These are phyloP conservation scores for Hapalemur alaotrensis DNA, from an alignment of 2,797 vertebrate species.

Conservation along the genomic window DNA sequence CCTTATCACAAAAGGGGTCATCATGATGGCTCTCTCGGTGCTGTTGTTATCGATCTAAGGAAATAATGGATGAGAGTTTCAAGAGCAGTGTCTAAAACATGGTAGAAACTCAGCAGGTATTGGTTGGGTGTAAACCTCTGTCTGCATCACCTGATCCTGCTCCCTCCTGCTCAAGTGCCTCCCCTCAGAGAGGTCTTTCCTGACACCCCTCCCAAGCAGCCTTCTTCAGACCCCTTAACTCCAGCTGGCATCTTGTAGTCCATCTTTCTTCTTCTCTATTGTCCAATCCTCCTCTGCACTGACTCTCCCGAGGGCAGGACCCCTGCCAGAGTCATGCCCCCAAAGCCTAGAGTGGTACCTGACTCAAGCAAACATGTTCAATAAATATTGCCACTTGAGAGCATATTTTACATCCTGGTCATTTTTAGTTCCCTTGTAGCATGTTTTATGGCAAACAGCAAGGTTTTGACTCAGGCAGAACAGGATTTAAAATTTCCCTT, in stretches of 20 bases:
- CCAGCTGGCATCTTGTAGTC: neutral
- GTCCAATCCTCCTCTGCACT: neutral
- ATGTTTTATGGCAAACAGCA: conserved; percentile 32
- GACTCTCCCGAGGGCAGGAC: neutral
- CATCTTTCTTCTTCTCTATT: neutral
- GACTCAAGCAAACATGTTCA: neutral
- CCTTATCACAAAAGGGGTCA: neutral
- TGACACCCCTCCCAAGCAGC: neutral
- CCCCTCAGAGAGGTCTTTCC: neutral
- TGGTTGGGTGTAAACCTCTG: neutral
- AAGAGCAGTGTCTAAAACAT: neutral
- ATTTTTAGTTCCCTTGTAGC: neutral
- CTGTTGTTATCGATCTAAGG: neutral
- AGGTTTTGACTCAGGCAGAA: conserved; percentile 44
- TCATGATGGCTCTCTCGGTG: neutral
- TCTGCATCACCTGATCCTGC: neutral
- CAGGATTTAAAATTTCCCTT: conserved; percentile 43
- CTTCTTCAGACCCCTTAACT: neutral
- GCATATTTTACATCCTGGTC: conserved; percentile 40
- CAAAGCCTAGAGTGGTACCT: neutral
- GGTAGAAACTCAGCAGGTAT: neutral
- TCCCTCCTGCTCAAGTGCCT: accelerated
- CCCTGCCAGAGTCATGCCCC: neutral
- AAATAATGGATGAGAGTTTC: neutral
- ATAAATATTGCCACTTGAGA: conserved; percentile 25